phyloP scores from a whole-genome alignment of 1,140 invertebrate species.

The Trachymyrmex septentrionalis region DNA sequence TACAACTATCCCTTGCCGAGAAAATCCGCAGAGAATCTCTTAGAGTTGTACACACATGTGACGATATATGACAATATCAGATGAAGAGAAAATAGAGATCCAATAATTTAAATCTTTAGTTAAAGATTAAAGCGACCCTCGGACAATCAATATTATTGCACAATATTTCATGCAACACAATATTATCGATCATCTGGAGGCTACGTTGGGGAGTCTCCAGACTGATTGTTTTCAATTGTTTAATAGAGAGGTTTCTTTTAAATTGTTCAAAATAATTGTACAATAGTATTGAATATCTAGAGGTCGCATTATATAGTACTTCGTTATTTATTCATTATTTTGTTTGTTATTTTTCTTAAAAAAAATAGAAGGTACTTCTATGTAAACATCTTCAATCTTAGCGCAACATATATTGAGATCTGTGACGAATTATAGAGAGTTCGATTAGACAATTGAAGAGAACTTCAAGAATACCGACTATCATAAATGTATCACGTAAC shows the following conservation, averaged over 20 bases:
- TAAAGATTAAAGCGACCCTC: neutral
- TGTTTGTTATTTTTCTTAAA: neutral
- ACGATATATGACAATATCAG: neutral
- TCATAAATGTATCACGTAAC: neutral
- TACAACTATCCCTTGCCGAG: neutral
- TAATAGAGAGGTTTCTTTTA: too few relatives aligned
- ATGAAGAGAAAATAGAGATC: neutral
- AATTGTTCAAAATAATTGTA: too few relatives aligned
- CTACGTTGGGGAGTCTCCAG: too few relatives aligned
- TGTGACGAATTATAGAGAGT: neutral
- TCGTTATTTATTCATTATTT: conserved; percentile 11
- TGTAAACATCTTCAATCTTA: conserved; percentile 35
- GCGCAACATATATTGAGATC: neutral
- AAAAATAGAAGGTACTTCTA: neutral
- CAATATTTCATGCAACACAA: too few relatives aligned
- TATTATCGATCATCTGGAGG: too few relatives aligned
- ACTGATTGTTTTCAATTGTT: too few relatives aligned
- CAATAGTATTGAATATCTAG: too few relatives aligned
- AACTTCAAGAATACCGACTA: neutral
- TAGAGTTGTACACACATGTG: neutral
- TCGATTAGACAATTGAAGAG: neutral
- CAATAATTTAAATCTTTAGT: conserved; percentile 25
- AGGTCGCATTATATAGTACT: too few relatives aligned
- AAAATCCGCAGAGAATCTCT: conserved; percentile 23
- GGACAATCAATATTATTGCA: too few relatives aligned